Percentiles rank a stretch among this genome's conserved stretches.
Evolutionary conservation across 2,797 vertebrate species (phyloP).

Genomic region (Hyperoplus lanceolatus): DNA sequence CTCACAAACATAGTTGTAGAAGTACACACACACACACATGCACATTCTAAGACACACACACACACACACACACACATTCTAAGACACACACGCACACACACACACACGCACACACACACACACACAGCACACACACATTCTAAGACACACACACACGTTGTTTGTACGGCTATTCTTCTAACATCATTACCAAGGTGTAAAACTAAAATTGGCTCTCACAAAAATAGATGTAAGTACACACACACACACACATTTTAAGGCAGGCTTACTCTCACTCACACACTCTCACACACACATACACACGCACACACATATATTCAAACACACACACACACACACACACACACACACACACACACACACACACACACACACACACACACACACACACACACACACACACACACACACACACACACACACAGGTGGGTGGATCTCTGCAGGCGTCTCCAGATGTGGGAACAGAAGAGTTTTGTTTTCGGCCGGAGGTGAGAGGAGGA

Average conservation of each 20-base stretch:
- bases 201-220: too few relatives aligned
- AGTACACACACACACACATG: too few relatives aligned
- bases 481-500: slow-evolving; percentile 42
- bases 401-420: too few relatives aligned
- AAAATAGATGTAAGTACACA: slow-evolving; percentile 32
- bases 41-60: too few relatives aligned
- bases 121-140: too few relatives aligned
- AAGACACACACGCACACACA: too few relatives aligned
- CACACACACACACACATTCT: too few relatives aligned
- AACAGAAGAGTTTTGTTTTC: not conserved
- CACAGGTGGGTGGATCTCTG: slow-evolving; percentile 46
- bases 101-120: too few relatives aligned
- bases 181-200: too few relatives aligned
- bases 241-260: not conserved
- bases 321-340: slow-evolving; percentile 44
- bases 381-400: not conserved
- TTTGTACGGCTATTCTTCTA: too few relatives aligned
- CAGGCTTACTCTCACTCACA: not conserved
- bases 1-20: too few relatives aligned
- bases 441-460: slow-evolving; percentile 50
- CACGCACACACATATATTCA: slow-evolving; percentile 20
- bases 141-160: too few relatives aligned
- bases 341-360: slow-evolving; percentile 4
- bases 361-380: slow-evolving; percentile 1
- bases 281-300: slow-evolving; percentile 10